These are phyloP conservation scores for Eulacestoma nigropectus DNA, from an alignment of 2,113 vertebrate species.

Conservation along the genomic window DNA sequence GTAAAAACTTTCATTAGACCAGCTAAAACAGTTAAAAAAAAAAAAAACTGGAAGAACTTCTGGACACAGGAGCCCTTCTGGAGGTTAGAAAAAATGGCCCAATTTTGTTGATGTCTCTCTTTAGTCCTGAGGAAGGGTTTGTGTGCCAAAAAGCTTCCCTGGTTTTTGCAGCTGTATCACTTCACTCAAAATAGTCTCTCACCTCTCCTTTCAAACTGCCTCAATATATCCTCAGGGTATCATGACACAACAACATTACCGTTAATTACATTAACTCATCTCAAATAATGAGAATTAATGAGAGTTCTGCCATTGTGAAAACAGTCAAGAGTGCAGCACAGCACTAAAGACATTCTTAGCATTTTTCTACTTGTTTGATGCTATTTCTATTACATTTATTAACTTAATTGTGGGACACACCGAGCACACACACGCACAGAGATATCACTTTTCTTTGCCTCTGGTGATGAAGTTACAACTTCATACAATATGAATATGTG, in stretches of 20 bases:
- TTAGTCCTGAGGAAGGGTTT: background rate
- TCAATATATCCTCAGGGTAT: background rate
- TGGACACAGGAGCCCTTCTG: background rate
- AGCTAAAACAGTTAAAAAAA: background rate
- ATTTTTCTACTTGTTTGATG: constrained; percentile 7
- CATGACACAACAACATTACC: background rate
- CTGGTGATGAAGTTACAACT: background rate
- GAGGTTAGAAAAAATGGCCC: background rate
- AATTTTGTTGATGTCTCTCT: background rate
- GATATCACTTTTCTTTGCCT: background rate
- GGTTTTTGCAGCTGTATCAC: background rate
- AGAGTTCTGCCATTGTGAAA: background rate
- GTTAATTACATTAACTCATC: constrained; percentile 30
- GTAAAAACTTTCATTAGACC: background rate
- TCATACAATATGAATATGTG: background rate
- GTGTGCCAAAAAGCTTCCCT: background rate
- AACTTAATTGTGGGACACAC: background rate
- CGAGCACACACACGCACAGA: background rate
- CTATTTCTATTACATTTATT: background rate
- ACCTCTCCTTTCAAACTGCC: background rate
- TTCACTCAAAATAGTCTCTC: background rate
- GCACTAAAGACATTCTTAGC: background rate
- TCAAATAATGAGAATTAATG: constrained; percentile 44
- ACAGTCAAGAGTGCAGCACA: background rate
- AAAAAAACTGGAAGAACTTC: background rate